Evolutionary conservation across 2,113 vertebrate genomes (phyloP), one percentile per base, ranked within the genome.

Genomic region (Sisor rabdophorus): DNA sequence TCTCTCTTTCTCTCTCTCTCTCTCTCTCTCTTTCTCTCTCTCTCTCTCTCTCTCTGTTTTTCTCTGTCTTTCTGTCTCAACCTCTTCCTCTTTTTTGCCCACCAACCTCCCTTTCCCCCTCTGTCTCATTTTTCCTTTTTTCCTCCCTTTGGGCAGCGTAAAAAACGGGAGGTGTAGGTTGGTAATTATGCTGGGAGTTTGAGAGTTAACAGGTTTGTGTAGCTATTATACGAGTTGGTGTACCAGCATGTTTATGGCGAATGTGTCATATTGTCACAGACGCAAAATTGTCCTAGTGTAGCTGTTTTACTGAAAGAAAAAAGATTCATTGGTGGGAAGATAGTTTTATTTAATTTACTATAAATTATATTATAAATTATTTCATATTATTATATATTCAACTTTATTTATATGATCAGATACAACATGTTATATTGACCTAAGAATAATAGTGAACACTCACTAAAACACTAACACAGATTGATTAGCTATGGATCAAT

Each of bases 121-220:
- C 20, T 24, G 2, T 24, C 15, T 2, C 30, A 11, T 8, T 40
- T 7, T 1, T 11, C 56, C 54, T 73, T 36, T 6, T 36, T 2
- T 36, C 6, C 32, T 36, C 6, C 6, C 6, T 2, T 6, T 6
- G 32, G 2, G n/a, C 22, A 47, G 36, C 22, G 12, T 17, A 60
- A 52, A 2, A 6, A 2, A 36, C 32, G 4, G 54, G 47, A 77
- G 47, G 16, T 30, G 47, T 50, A 26, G 22, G 10, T 52, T 69
- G 70, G 26, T 75, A 81, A 85, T 81, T 85, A 80, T 63, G 24
- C 17, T 61, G 84, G 81, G 79, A 78, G 47, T 83, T 72, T 52
- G 73, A 79, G 65, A 68, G 32, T 78, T 64, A 53, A 53, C n/a
- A 50, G 64, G 15, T 40, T 24, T 20, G 55, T 28, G 20, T 28